Base-by-base conservation (phyloP, 2,888 invertebrate species). In the Euzophera pinguis region DNA sequence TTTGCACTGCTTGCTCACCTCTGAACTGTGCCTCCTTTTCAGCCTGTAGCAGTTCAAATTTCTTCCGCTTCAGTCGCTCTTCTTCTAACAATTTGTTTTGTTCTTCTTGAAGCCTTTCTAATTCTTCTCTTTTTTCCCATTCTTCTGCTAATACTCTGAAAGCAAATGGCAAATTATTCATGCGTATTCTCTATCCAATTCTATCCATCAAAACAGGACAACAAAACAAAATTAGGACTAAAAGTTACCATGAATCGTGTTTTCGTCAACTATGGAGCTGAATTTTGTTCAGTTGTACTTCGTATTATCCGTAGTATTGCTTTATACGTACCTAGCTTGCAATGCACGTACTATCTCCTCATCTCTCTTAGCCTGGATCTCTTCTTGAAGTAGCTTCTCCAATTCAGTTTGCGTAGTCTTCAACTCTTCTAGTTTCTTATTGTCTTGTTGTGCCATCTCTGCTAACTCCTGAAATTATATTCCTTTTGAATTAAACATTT, bases 311-410 rank as follows among this genome's bases (percentile, higher is more conserved):
- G n/a, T n/a, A n/a, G n/a, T n/a, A n/a, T n/a, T n/a, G n/a, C n/a
- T n/a, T n/a, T n/a, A n/a, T 32, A 7, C 54, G 60, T 62, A 90
- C 90, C 94, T 89, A 0, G 94, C 94, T 78, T 94, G 94, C 53
- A 94, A 75, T 16, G 91, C 92, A 65, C 94, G 84, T 0, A 94
- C 94, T 56, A 96, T 95, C 91, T 96, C 96, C 78, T 96, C 97
- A 62, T 96, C 96, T 61, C 93, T 86, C 69, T 96, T 95, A 0
- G 96, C 96, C 77, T 96, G 96, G 0, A 95, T 95, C 75, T 96
- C 97, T 76, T 96, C 95, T 60, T 95, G 94, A 10, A 96, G 77
- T 2, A 96, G 78, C 57, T 91, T 90, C 75, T 96, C 95, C 47
- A 96, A 77, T 65, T 94, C 93, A 8, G 89, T 81, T 71, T 94